Evolutionary conservation across 2,888 invertebrate genomes (phyloP).

Genomic region (Napeogenes sylphis): DNA sequence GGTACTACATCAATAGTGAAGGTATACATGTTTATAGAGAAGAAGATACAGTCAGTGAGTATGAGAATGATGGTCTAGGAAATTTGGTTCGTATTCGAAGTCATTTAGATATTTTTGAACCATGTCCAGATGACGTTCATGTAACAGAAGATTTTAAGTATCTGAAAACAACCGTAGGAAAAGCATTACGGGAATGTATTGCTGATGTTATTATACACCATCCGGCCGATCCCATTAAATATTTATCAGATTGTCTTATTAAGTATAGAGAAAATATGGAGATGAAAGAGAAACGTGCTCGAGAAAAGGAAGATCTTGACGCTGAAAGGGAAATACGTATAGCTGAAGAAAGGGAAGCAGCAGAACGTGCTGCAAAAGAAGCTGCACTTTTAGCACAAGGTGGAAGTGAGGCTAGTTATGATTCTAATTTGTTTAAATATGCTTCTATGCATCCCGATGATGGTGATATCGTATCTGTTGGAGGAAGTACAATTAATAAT

Average conservation of each 20-base stretch:
- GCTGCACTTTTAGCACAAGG: conserved; percentile 48
- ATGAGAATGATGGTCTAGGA: conserved; percentile 69
- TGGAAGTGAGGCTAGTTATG: conserved; percentile 65
- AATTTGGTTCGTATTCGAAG: conserved; percentile 68
- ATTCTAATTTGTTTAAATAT: conserved; percentile 61
- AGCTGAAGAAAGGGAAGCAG: conserved; percentile 56
- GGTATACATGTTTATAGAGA: conserved; percentile 69
- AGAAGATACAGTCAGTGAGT: conserved; percentile 59
- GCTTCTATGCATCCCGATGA: conserved; percentile 43
- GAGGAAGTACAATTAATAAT: conserved; percentile 42
- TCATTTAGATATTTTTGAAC: conserved; percentile 54
- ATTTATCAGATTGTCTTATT: conserved; percentile 51
- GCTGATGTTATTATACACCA: conserved; percentile 62
- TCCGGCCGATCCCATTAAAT: conserved; percentile 67
- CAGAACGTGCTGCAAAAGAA: conserved; percentile 55
- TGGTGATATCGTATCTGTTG: conserved; percentile 40
- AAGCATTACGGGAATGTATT: conserved; percentile 60
- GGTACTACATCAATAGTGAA: conserved; percentile 59
- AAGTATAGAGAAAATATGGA: conserved; percentile 65
- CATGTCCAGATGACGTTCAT: conserved; percentile 60
- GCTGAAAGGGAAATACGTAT: conserved; percentile 53
- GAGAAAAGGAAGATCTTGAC: conserved; percentile 55
- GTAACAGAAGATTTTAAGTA: conserved; percentile 68
- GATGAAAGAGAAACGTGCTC: conserved; percentile 48
- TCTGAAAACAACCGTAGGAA: conserved; percentile 59